Evolutionary conservation across 2,888 invertebrate genomes (phyloP).

Genomic region (Caenorhabditis japonica): DNA sequence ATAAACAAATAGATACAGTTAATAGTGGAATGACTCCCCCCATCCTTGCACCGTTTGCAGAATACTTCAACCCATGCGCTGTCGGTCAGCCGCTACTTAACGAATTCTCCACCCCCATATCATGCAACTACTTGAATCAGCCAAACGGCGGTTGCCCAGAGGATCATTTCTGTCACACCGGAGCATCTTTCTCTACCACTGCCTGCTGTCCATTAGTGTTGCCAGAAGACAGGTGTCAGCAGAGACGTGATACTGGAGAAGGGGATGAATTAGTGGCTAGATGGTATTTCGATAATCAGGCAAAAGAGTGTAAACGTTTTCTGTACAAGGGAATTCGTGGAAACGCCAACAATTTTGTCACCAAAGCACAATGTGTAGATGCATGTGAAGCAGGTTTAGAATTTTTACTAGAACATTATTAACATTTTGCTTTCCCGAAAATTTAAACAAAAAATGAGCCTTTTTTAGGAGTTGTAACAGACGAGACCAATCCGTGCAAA

Average conservation of each 20-base stretch:
- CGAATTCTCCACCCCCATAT: constrained; percentile 71
- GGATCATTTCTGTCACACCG: constrained; percentile 65
- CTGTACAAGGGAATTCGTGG: constrained; percentile 75
- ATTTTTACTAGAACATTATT: not conserved
- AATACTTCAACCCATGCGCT: constrained; percentile 72
- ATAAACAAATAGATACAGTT: constrained; percentile 42
- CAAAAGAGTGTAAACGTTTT: constrained; percentile 71
- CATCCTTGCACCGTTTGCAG: constrained; percentile 51
- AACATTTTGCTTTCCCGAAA: not conserved
- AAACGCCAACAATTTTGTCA: constrained; percentile 76
- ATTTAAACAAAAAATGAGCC: no score
- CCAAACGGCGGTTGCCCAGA: constrained; percentile 76
- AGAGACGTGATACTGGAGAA: constrained; percentile 67
- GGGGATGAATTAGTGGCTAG: constrained; percentile 74
- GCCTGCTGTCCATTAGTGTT: constrained; percentile 70
- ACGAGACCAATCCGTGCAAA: constrained; percentile 70
- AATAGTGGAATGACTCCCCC: constrained; percentile 34
- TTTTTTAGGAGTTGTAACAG: constrained; percentile 48
- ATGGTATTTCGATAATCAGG: constrained; percentile 72
- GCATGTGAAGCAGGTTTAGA: constrained; percentile 62
- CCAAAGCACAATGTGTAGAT: constrained; percentile 71
- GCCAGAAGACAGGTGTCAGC: constrained; percentile 64
- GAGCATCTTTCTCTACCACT: constrained; percentile 72
- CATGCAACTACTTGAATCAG: constrained; percentile 73
- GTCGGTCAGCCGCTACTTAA: constrained; percentile 71